A percentile compares a stretch with the other conserved stretches of the same genome.
Evolutionary conservation across 2,113 vertebrate genomes (phyloP).

Genomic region (Notothenia rossii): DNA sequence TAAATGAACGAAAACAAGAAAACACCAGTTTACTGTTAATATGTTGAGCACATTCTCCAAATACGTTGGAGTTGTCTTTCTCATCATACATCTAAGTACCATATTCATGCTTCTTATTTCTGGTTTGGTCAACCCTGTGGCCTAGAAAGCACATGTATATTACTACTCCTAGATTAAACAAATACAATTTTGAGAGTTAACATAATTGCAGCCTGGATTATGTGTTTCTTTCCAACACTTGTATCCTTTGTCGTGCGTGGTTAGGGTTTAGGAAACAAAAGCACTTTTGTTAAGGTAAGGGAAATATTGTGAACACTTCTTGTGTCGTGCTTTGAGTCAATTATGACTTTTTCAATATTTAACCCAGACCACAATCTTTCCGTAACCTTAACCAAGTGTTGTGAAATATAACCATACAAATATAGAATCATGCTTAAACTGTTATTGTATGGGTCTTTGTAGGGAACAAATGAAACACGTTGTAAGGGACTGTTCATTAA

Average conservation of each 20-base stretch:
- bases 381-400: not conserved
- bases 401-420: not conserved
- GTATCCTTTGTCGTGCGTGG: not conserved
- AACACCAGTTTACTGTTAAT: no score
- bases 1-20: no score
- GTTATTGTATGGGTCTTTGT: not conserved
- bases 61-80: not conserved
- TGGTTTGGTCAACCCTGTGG: not conserved
- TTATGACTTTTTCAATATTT: slow-evolving; percentile 3
- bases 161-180: not conserved
- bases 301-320: not conserved
- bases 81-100: not conserved
- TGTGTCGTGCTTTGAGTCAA: not conserved
- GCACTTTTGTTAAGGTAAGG: not conserved
- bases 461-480: not conserved
- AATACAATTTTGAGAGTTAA: not conserved
- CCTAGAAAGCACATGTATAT: not conserved
- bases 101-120: not conserved
- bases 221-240: not conserved
- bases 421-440: no score
- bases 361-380: not conserved
- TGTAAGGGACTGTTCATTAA: not conserved
- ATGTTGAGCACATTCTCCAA: no score
- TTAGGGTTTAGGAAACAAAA: not conserved
- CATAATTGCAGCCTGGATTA: not conserved